phyloP scores from a whole-genome alignment of 2,113 vertebrate genomes.

The Galemys pyrenaicus region DNA sequence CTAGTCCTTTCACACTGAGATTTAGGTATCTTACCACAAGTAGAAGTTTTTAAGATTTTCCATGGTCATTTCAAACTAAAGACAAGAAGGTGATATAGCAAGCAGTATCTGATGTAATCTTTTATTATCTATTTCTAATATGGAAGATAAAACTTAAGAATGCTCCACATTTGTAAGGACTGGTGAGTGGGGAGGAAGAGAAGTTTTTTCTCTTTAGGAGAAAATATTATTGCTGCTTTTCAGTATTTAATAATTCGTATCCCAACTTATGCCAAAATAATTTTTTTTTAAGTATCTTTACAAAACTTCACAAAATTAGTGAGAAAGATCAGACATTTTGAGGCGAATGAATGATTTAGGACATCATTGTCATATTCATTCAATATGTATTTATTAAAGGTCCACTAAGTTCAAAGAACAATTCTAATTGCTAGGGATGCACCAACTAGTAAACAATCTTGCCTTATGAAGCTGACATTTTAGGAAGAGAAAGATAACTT shows the following conservation, averaged over 20 bases:
- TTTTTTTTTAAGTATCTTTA: not conserved
- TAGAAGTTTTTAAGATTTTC: not conserved
- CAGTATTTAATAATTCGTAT: not conserved
- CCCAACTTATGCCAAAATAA: not conserved
- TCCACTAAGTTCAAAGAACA: not conserved
- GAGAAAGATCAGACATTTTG: not conserved
- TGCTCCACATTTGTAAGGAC: not conserved
- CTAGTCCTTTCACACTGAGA: no score
- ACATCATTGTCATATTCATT: not conserved
- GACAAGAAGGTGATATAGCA: not conserved
- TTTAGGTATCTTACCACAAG: not conserved
- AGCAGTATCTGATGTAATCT: not conserved
- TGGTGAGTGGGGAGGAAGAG: not conserved
- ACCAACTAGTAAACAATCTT: not conserved
- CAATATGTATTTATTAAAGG: not conserved
- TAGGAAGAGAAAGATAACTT: not conserved
- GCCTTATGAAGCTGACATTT: not conserved
- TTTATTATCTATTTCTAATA: not conserved
- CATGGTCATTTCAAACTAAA: not conserved
- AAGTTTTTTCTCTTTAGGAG: not conserved
- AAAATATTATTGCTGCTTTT: not conserved
- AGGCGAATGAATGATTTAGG: not conserved
- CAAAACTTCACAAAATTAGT: not conserved
- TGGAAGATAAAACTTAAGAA: not conserved
- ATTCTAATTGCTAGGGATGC: not conserved